Conservation (phyloP, 2,888 invertebrate species). For the Harpalus rubripes region DNA sequence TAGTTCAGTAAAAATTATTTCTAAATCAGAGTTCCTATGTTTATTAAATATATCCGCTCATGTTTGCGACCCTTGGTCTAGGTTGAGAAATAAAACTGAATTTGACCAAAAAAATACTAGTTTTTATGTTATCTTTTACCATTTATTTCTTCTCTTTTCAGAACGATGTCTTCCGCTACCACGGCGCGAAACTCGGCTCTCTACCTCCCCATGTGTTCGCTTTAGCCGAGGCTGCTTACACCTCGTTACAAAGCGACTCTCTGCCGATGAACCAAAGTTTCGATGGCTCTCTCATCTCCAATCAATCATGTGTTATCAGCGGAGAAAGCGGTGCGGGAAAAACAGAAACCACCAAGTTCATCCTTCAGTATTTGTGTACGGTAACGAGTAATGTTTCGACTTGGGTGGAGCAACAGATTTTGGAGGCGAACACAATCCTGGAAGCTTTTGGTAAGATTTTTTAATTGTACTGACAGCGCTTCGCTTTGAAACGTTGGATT, state of each 20-base stretch:
- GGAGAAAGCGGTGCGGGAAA: constrained; percentile 97
- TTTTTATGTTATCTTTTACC: too few species aligned
- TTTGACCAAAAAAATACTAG: too few species aligned
- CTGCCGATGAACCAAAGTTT: constrained; percentile 63
- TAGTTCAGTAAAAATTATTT: too few species aligned
- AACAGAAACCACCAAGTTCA: constrained; percentile 95
- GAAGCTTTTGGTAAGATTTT: constrained; percentile 90
- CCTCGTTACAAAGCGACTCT: constrained; percentile 81
- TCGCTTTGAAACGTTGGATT: background rate
- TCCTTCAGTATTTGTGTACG: constrained; percentile 94
- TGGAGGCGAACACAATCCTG: constrained; percentile 95
- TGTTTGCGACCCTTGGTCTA: too few species aligned
- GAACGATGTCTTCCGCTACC: constrained; percentile 91
- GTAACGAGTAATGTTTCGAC: constrained; percentile 89
- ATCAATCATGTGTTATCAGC: constrained; percentile 93
- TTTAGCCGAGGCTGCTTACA: constrained; percentile 92
- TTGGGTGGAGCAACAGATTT: constrained; percentile 97
- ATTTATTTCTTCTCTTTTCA: constrained; percentile 77
- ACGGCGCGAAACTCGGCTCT: constrained; percentile 89
- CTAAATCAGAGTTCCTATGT: too few species aligned
- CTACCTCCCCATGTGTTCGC: constrained; percentile 95
- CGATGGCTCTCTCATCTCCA: constrained; percentile 75
- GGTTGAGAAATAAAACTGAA: too few species aligned
- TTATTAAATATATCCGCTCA: too few species aligned
- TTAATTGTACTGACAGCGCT: background rate